Evolutionary conservation across 2,888 invertebrate genomes (phyloP).

Genomic region (Dasypolia templi): DNA sequence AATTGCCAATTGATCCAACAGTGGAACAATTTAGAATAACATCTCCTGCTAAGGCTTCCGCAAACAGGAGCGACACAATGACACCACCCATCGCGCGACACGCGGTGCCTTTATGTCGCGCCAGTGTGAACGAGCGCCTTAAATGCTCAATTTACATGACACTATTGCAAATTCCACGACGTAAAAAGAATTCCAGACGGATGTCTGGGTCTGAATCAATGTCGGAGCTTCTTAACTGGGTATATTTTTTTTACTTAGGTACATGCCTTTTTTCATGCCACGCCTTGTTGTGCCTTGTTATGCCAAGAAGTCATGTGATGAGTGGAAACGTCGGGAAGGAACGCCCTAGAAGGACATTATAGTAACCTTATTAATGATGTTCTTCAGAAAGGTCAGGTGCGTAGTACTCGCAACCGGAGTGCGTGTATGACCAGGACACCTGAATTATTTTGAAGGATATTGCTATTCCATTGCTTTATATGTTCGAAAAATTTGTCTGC

Average conservation of each 20-base stretch:
- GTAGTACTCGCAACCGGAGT: background rate
- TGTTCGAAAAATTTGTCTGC: too few species aligned
- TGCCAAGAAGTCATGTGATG: background rate
- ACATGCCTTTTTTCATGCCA: background rate
- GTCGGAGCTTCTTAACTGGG: background rate
- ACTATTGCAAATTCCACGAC: conserved; percentile 37
- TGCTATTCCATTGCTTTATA: too few species aligned
- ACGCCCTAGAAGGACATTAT: too few species aligned
- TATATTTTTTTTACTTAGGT: conserved; percentile 8
- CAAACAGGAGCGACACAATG: too few species aligned
- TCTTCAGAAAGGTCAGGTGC: background rate
- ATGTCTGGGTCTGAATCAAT: conserved; percentile 30
- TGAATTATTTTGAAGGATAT: too few species aligned
- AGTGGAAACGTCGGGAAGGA: background rate
- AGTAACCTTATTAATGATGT: background rate
- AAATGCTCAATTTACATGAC: conserved; percentile 21
- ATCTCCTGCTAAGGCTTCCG: too few species aligned
- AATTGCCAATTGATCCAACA: conserved; percentile 9
- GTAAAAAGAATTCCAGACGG: conserved; percentile 25
- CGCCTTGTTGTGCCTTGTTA: background rate
- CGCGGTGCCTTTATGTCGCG: too few species aligned
- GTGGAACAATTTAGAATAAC: background rate
- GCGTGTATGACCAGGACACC: background rate
- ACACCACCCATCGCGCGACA: too few species aligned
- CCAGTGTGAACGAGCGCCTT: background rate